phyloP scores from a whole-genome alignment of 2,888 invertebrate genomes.

The Fragum fragum region DNA sequence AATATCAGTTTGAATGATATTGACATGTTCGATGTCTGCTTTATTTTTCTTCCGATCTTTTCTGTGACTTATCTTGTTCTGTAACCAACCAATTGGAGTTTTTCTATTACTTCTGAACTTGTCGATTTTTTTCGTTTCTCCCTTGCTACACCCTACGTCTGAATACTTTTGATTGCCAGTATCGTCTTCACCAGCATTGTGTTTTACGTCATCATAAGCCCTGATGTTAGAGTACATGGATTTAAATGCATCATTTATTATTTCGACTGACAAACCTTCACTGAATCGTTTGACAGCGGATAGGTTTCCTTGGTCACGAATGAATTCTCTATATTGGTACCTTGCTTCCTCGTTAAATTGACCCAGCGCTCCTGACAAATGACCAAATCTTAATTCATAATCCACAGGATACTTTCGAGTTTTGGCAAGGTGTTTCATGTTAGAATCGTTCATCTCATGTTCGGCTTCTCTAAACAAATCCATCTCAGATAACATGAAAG shows the following conservation, averaged over 20 bases:
- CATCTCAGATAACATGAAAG: background rate
- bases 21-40: conserved; percentile 13
- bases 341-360: background rate
- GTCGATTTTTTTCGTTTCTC: background rate
- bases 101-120: background rate
- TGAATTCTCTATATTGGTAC: background rate
- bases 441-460: background rate
- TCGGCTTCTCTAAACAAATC: background rate
- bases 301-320: background rate
- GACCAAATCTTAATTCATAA: no score
- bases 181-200: background rate
- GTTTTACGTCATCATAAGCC: background rate
- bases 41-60: conserved; percentile 6
- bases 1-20: conserved; percentile 2
- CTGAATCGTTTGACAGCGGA: background rate
- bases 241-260: background rate
- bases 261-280: conserved; percentile 1
- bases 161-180: background rate
- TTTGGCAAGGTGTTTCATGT: conserved; percentile 15
- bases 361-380: background rate
- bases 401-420: conserved; percentile 1
- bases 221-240: background rate
- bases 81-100: background rate
- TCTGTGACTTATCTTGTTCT: background rate
- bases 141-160: background rate